Evolutionary conservation across 30 jellyfish, hydroid and myxozoan genomes (phyloP), one percentile per base, ranked within the genome.

Genomic region (Cassiopea andromeda): DNA sequence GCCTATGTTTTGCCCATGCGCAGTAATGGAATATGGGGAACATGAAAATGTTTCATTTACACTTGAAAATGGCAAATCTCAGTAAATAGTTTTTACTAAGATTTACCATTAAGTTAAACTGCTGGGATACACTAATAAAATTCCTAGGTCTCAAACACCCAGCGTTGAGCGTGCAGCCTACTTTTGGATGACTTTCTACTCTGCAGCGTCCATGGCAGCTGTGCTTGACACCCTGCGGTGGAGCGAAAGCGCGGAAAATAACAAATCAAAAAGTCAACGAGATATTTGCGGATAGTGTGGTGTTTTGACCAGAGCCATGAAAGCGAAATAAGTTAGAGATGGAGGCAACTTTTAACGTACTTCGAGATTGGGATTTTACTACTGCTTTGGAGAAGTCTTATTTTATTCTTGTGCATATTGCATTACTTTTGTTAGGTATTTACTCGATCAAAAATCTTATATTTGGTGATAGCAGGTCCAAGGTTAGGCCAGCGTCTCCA

Each of bases 311-410:
- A 64, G 15, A 67, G 27, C 79, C 79, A 70, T 70, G 79, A 70
- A 70, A 43, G 57, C 50, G 50, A 70, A 70, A 43, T 27, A 70
- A 16, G 1, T 8, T 2, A 1, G 50, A 83, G 64, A 83, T 83
- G 91, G 84, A 44, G 2, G 91, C 73, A 48, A 13, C 84, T 14
- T 83, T 83, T 44, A 84, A 83, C 70, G 1, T 83, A 10, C 76
- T 83, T 43, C 91, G 91, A 64, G 91, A 84, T 38, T 83, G 91
- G 91, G 91, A 83, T 17, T 50, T 69, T 46, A 83, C 91, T 2
- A 70, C 14, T 57, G 27, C 43, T 83, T 69, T 38, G 19, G 91
- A 83, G 61, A 83, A 83, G 69, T 78, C 84, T 16, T 83, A 83
- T 59, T 83, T 83, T 60, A 64, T 83, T 1, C 50, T 68, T 7